Evolutionary conservation across 2,113 vertebrate species (phyloP).

Genomic region (Indicator maculatus): DNA sequence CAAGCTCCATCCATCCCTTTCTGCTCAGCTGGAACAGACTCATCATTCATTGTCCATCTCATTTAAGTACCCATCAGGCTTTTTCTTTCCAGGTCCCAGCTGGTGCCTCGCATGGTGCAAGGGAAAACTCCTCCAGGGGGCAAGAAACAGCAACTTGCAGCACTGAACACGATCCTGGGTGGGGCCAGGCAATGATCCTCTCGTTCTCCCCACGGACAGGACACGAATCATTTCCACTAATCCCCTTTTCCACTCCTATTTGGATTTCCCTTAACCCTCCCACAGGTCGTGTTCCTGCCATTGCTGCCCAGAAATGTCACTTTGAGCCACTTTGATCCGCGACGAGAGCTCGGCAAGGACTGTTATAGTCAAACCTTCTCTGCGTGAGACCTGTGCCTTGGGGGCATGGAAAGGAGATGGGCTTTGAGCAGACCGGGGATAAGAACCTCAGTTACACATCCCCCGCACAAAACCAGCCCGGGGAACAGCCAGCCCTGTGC

Average conservation of each 20-base stretch:
- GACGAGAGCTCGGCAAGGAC: background rate
- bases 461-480: background rate
- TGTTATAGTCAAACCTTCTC: background rate
- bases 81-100: background rate
- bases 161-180: background rate
- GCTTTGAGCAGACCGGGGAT: background rate
- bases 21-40: background rate
- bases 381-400: background rate
- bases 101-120: background rate
- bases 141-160: background rate
- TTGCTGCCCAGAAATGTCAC: background rate
- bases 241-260: background rate
- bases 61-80: conserved; percentile 19
- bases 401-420: background rate
- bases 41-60: conserved; percentile 29
- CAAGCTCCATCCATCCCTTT: background rate
- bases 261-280: background rate
- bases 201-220: accelerated
- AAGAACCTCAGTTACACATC: background rate
- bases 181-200: background rate
- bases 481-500: background rate
- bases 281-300: background rate
- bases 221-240: background rate
- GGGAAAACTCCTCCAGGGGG: background rate
- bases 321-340: background rate